Conservation (phyloP, 2,888 invertebrate species). For the Cheilosia vernalis region DNA sequence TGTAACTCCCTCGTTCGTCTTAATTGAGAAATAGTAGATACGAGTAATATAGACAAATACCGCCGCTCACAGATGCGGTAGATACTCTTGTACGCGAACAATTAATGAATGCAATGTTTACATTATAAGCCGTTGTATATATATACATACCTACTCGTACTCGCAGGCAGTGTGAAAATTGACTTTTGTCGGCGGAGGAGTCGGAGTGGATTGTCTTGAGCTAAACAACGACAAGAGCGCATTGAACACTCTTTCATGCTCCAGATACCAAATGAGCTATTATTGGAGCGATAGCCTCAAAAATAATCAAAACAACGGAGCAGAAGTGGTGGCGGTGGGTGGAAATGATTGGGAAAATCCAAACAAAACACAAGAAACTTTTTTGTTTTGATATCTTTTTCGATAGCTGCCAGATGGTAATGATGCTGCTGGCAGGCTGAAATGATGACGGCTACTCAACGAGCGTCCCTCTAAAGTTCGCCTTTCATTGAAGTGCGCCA, state of each 20-base stretch:
- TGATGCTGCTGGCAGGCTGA: conserved; percentile 36
- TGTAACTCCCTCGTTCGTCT: conserved; percentile 31
- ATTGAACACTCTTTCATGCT: conserved; percentile 24
- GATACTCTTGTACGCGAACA: conserved; percentile 24
- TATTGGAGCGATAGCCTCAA: conserved; percentile 15
- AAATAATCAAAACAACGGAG: not conserved
- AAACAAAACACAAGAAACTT: conserved; percentile 34
- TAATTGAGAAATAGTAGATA: conserved; percentile 45
- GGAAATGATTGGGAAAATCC: not conserved
- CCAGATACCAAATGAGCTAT: conserved; percentile 43
- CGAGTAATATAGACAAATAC: conserved; percentile 26
- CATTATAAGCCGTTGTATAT: conserved; percentile 21
- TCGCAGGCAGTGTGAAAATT: conserved; percentile 32
- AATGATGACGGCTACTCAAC: conserved; percentile 26
- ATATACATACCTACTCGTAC: not conserved
- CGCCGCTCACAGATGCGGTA: conserved; percentile 17
- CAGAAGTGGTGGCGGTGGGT: not conserved
- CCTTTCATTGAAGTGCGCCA: conserved; percentile 51
- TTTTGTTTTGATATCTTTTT: conserved; percentile 47
- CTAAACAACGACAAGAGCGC: conserved; percentile 7
- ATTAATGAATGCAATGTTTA: conserved; percentile 57
- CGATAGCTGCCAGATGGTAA: conserved; percentile 51
- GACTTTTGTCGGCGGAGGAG: conserved; percentile 41
- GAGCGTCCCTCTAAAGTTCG: conserved; percentile 34
- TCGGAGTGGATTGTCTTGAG: not conserved